A percentile compares a stretch with the other conserved stretches of the same genome.
Conservation (phyloP, 1,140 invertebrate genomes). For the Heliconius hermathena region DNA sequence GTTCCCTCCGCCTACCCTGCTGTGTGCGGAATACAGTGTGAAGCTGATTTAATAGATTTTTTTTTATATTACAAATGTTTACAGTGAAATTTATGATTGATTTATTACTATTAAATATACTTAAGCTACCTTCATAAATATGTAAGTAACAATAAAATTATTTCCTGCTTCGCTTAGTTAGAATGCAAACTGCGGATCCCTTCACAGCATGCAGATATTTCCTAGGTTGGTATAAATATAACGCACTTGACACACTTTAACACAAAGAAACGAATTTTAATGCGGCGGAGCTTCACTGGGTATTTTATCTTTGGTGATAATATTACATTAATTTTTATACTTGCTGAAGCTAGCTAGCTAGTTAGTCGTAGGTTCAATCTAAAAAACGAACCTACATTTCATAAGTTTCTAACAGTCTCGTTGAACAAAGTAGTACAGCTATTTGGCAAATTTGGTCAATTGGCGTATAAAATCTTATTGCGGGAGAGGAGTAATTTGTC, state of each 20-base stretch:
- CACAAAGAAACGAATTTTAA: slow-evolving; percentile 58
- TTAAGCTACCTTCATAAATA: neutral
- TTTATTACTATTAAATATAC: neutral
- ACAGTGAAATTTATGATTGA: no score
- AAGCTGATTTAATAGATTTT: no score
- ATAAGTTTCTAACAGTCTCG: neutral
- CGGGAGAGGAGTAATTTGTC: neutral
- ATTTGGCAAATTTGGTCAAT: neutral
- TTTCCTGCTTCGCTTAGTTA: slow-evolving; percentile 12
- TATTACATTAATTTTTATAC: neutral
- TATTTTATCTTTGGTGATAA: neutral
- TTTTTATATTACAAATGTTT: no score
- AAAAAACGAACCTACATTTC: neutral
- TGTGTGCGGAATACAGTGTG: no score
- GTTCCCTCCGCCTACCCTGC: no score
- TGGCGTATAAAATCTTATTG: no score
- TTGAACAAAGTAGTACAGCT: neutral
- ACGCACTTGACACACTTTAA: slow-evolving; percentile 64
- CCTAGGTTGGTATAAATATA: slow-evolving; percentile 14
- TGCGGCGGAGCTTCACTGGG: slow-evolving; percentile 10
- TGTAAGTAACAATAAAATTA: neutral
- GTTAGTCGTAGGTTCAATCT: neutral
- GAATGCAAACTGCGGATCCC: slow-evolving; percentile 19
- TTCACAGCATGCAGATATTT: slow-evolving; percentile 15
- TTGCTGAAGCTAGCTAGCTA: neutral